Evolutionary conservation across 2,888 invertebrate species (phyloP), one percentile per base, ranked within the genome.

Genomic region (Thereva nobilitata): DNA sequence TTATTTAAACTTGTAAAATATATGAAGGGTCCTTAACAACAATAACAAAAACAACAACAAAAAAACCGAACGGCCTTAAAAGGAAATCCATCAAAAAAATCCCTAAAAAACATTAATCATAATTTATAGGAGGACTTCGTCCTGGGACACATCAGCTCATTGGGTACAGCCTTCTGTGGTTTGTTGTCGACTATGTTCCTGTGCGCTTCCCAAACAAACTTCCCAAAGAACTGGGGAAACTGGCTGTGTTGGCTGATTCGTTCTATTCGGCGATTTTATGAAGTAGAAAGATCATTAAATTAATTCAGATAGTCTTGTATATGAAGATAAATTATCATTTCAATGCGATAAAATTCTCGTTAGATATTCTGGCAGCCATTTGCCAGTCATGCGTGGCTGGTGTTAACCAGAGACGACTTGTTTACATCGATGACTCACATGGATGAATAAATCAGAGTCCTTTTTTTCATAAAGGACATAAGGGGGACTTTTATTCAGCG

Each of bases 241-340:
- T 23, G 23, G 23, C 23, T 23, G 23, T 23, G 23, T n/a, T 38
- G 59, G 44, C 4, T 47, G 64, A 45, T 57, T 47, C 61, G 61
- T 59, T 54, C 54, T 53, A 57, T 57, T 67, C 41, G 57, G 49
- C 57, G 50, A 63, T 64, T 66, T 68, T 66, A 66, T 66, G 66
- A 66, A 63, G 54, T 66, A 63, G 64, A 64, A 59, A 63, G 66
- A 68, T 68, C 68, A 68, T 68, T 64, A 68, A 68, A 68, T 68
- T 68, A 68, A 68, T 68, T 68, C 68, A 68, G 63, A 68, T 52
- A 66, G 61, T 41, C 47, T 52, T 54, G 56, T 49, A 23, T 66
- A 63, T 66, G 55, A 44, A 55, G 63, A 68, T 68, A 66, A 68
- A 68, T 68, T 68, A 66, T 66, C 66, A 68, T 68, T 66, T 68